These are phyloP conservation scores for Xylota sylvarum DNA, from an alignment of 2,888 invertebrate genomes.

Conservation along the genomic window DNA sequence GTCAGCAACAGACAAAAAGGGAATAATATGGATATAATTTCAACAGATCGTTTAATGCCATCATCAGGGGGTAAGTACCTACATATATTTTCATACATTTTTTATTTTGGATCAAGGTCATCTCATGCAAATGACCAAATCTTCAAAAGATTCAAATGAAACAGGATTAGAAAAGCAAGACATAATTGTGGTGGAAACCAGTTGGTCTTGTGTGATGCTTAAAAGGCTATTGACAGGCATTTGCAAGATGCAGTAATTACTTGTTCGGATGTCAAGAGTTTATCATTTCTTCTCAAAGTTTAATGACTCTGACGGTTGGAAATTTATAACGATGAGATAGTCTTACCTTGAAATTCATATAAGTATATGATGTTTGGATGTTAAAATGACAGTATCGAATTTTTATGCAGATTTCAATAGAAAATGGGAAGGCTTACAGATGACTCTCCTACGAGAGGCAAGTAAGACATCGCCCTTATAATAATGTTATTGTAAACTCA, in stretches of 20 bases:
- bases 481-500: too few species aligned
- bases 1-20: slow-evolving; percentile 41
- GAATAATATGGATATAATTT: slow-evolving; percentile 73
- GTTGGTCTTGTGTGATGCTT: neutral
- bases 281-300: neutral
- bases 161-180: neutral
- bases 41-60: slow-evolving; percentile 75
- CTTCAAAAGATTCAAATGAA: neutral
- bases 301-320: neutral
- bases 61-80: slow-evolving; percentile 72
- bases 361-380: neutral
- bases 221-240: neutral
- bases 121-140: neutral
- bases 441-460: too few species aligned
- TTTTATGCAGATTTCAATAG: too few species aligned
- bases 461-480: too few species aligned
- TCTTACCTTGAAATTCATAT: neutral
- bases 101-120: slow-evolving; percentile 9
- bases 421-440: too few species aligned
- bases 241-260: slow-evolving; percentile 3
- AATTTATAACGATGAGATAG: too few species aligned
- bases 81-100: neutral
- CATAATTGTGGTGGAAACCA: neutral
- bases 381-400: too few species aligned
- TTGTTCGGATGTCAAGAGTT: neutral